Conservation (phyloP, 1,140 invertebrate species). For the Rhopalosiphum padi region DNA sequence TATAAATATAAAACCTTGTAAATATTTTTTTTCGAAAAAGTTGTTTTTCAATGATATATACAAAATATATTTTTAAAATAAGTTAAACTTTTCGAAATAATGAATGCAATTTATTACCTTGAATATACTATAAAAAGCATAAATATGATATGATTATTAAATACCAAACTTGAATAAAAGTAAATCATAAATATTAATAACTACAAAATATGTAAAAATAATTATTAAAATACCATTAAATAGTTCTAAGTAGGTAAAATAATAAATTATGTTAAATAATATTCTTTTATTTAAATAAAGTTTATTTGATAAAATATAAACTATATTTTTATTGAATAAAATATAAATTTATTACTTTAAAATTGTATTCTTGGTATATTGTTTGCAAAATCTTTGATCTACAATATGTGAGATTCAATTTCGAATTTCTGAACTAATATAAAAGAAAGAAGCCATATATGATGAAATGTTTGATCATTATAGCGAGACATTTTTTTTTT, state of each 20-base stretch:
- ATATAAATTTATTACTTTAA: not conserved
- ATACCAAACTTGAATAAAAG: not conserved
- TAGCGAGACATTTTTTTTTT: not conserved
- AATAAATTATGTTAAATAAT: not conserved
- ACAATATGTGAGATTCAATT: conserved; percentile 4
- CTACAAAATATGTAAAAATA: not conserved
- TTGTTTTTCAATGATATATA: too few relatives aligned
- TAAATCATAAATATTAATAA: not conserved
- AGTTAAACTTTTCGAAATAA: too few relatives aligned
- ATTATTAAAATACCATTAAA: not conserved
- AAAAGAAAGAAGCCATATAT: conserved; percentile 6
- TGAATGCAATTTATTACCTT: too few relatives aligned
- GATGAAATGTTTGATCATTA: conserved; percentile 19
- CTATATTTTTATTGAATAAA: not conserved
- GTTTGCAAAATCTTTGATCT: not conserved
- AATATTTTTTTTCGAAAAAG: too few relatives aligned
- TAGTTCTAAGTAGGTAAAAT: not conserved
- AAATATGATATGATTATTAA: not conserved
- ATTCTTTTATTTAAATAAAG: not conserved
- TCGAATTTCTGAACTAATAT: not conserved
- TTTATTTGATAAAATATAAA: not conserved
- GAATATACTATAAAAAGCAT: not conserved
- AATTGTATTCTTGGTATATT: not conserved
- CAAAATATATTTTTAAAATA: too few relatives aligned
- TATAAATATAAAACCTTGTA: too few relatives aligned